Conservation (phyloP, 2,888 invertebrate species). For the Petrophora chlorosata region DNA sequence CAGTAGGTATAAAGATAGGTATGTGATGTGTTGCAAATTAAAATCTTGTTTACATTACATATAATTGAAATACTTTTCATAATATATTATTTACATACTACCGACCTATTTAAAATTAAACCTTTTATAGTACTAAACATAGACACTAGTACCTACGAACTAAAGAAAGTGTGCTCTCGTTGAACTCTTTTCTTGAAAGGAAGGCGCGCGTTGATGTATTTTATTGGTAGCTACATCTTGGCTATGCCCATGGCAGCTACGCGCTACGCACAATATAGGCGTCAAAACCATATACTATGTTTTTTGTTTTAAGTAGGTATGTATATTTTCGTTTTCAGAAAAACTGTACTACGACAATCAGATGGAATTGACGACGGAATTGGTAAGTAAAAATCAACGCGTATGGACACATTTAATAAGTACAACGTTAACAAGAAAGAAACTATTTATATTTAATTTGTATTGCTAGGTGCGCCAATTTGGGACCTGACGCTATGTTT, state of each 20-base stretch:
- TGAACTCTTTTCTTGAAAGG: slow-evolving; percentile 9
- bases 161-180: slow-evolving; percentile 4
- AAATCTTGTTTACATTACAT: not conserved
- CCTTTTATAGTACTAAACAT: not conserved
- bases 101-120: too few relatives aligned
- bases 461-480: slow-evolving; percentile 78
- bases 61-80: too few relatives aligned
- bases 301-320: too few relatives aligned
- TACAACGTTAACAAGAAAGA: not conserved
- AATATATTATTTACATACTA: too few relatives aligned
- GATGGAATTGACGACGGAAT: slow-evolving; percentile 61
- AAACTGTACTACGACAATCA: slow-evolving; percentile 53
- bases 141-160: not conserved
- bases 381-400: slow-evolving; percentile 44
- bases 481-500: slow-evolving; percentile 88
- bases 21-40: not conserved
- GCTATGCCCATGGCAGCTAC: not conserved
- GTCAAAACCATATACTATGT: too few relatives aligned
- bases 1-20: too few relatives aligned
- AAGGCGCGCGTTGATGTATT: slow-evolving; percentile 3
- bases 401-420: not conserved
- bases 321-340: slow-evolving; percentile 46
- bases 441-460: not conserved
- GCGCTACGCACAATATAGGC: too few relatives aligned
- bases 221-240: not conserved